phyloP scores from a whole-genome alignment of 2,888 invertebrate species.

The Andrena praecox region DNA sequence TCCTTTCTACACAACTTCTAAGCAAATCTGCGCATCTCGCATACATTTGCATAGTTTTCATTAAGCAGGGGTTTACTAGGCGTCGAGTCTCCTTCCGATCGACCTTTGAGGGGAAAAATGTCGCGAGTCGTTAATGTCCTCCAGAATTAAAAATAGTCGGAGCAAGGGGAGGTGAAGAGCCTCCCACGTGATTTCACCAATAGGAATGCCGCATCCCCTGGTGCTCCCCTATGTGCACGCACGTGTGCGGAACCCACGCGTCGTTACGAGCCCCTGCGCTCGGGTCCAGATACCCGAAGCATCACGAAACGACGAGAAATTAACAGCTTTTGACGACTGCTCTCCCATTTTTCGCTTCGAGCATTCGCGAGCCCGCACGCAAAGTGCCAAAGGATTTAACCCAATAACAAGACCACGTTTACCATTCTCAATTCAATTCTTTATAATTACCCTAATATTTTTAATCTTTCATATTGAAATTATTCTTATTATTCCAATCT shows the following conservation, averaged over 20 bases:
- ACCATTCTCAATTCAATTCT: constrained; percentile 1
- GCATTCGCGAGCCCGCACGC: background rate
- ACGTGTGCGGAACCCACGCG: constrained; percentile 15
- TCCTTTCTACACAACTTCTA: background rate
- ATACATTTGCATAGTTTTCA: constrained; percentile 1
- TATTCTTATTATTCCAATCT: background rate
- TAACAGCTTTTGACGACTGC: background rate
- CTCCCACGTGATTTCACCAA: constrained; percentile 29
- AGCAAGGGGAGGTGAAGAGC: constrained; percentile 19
- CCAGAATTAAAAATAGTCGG: constrained; percentile 35
- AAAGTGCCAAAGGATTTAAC: background rate
- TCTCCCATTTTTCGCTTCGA: background rate
- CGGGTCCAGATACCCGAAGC: constrained; percentile 9
- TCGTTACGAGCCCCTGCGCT: background rate
- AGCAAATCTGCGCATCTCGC: background rate
- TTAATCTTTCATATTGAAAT: too few relatives aligned
- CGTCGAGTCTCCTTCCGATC: background rate
- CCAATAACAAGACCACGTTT: background rate
- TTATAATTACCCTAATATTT: background rate
- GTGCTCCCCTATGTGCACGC: background rate
- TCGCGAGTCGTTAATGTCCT: constrained; percentile 20
- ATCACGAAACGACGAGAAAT: constrained; percentile 8
- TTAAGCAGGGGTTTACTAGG: background rate
- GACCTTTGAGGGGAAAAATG: constrained; percentile 11
- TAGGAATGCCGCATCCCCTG: constrained; percentile 7